Conservation (phyloP, 1,140 invertebrate genomes). For the Heterodera schachtii region DNA sequence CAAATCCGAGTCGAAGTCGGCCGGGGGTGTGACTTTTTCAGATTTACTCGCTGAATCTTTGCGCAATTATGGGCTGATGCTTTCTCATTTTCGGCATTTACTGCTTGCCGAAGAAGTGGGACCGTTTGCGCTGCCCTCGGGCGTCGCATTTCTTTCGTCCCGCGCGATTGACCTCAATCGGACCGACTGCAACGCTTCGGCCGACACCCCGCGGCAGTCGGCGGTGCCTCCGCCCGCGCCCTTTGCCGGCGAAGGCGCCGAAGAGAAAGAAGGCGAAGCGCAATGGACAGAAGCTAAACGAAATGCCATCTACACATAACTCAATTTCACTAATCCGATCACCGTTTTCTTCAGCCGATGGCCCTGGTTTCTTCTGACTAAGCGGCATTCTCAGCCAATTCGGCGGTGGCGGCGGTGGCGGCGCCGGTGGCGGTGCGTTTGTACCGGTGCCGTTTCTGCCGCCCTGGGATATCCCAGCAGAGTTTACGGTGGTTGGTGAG, state of each 20-base stretch:
- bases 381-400: constrained; percentile 38
- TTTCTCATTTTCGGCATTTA: not conserved
- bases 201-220: constrained; percentile 50
- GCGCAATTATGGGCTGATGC: not conserved
- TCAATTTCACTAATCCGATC: not conserved
- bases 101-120: not conserved
- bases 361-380: constrained; percentile 4
- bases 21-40: constrained; percentile 23
- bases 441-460: not conserved
- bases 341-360: not conserved
- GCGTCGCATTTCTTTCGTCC: not conserved
- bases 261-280: too few relatives aligned
- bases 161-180: constrained; percentile 51
- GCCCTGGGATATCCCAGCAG: constrained; percentile 8
- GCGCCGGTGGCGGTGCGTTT: constrained; percentile 54
- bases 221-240: constrained; percentile 2
- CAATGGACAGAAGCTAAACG: not conserved
- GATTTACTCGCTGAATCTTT: constrained; percentile 11
- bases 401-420: constrained; percentile 51
- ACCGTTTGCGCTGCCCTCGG: not conserved
- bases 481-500: constrained; percentile 14
- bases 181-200: constrained; percentile 54
- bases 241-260: not conserved
- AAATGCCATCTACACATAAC: not conserved
- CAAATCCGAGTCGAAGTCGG: constrained; percentile 61